Evolutionary conservation across 2,888 invertebrate species (phyloP), one percentile per base, ranked within the genome.

Genomic region (Oscheius onirici): DNA sequence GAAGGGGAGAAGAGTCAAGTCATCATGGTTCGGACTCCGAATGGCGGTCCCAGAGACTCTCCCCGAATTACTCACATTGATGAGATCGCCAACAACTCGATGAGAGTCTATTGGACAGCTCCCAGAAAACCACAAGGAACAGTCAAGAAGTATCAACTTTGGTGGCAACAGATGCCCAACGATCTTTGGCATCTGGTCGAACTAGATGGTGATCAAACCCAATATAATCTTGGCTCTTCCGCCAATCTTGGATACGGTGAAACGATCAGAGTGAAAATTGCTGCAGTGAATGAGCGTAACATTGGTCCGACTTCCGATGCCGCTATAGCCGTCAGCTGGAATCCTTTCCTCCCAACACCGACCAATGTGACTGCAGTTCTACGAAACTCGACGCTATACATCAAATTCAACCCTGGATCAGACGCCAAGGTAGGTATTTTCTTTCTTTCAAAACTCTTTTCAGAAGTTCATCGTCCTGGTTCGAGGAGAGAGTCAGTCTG

Each of bases 1-100:
- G 77, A 77, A 44, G 77, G 79, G 15, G 79, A 77, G 41, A 74
- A 71, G 44, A 77, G 75, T 17, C 71, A 72, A 13, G 72, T 71
- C 11, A 66, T 77, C 3, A 68, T 52, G 44, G 72, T 79, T 34
- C 69, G 72, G n/a, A 79, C 79, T 5, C 79, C 79, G 11, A 74
- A 77, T 41, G 77, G 79, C 8, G 72, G 72, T 8, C 51, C 57
- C 11, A 55, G 63, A 26, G 63, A 63, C 26, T 8, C 63, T n/a
- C 63, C 63, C 10, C 17, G 26, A 3, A 46, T 63, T 13, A 49
- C 51, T 17, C 26, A 63, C 6, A 46, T 63, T 8, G 49, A 49
- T 17, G 26, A 20, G 2, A 49, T 46, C n/a, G 34, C 17, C 46
- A 63, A 63, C 28, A 24, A 49, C n/a, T 63, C 63, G 17, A 28